These are phyloP conservation scores for Hemibagrus wyckioides DNA, from an alignment of 2,113 vertebrate species.

Conservation along the genomic window DNA sequence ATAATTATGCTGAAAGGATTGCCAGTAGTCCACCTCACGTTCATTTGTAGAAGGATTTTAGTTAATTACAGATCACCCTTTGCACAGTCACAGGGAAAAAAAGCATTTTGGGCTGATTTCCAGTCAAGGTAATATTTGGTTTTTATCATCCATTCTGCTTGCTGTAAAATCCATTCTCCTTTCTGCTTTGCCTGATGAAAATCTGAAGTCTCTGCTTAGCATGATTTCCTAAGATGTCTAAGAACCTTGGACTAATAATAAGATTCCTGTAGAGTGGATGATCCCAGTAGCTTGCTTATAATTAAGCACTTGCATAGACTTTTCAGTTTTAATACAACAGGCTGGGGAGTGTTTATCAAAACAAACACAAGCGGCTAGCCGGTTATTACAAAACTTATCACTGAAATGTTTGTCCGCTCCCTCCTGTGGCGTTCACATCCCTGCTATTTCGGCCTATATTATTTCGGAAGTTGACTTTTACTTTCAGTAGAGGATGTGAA, in stretches of 20 bases:
- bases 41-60: not conserved
- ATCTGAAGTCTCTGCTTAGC: constrained; percentile 16
- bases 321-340: constrained; percentile 34
- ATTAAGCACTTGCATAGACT: constrained; percentile 42
- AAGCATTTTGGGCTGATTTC: not conserved
- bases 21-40: not conserved
- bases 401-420: constrained; percentile 26
- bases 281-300: constrained; percentile 41
- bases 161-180: constrained; percentile 11
- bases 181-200: constrained; percentile 5
- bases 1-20: not conserved
- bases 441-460: not conserved
- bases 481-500: not conserved
- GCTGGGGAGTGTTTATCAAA: constrained; percentile 54
- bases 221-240: not conserved
- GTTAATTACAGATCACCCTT: not conserved
- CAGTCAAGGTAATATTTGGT: not conserved
- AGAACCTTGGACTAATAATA: constrained; percentile 45
- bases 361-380: constrained; percentile 50
- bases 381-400: constrained; percentile 47
- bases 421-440: constrained; percentile 27
- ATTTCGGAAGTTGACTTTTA: constrained; percentile 1
- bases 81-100: not conserved
- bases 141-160: not conserved
- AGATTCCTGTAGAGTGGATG: constrained; percentile 5